Conservation (phyloP, 2,113 vertebrate genomes). For the Pangasianodon gigas region DNA sequence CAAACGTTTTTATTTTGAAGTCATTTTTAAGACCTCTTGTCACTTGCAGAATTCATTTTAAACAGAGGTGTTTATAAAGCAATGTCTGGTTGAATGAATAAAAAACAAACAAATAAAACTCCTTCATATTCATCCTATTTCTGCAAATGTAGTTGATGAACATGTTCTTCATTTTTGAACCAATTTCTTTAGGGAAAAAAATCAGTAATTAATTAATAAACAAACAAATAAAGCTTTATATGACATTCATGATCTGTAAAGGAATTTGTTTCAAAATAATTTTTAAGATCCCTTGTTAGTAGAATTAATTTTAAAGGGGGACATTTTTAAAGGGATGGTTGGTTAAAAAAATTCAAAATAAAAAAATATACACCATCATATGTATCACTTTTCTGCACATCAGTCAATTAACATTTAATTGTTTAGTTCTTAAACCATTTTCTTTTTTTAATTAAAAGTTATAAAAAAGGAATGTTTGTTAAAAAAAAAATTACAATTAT, state of each 20-base stretch:
- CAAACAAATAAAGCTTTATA: neutral
- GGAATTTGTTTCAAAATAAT: neutral
- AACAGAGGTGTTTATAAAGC: no score
- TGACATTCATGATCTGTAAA: neutral
- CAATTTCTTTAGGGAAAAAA: neutral
- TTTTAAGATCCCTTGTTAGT: neutral
- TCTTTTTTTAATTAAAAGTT: no score
- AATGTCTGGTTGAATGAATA: no score
- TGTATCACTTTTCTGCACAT: neutral
- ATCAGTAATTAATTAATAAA: neutral
- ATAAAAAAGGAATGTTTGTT: no score
- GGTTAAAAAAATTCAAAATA: neutral
- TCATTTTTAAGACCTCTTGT: neutral
- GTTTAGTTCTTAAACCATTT: no score
- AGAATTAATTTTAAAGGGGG: neutral
- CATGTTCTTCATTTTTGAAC: neutral
- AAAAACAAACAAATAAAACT: neutral
- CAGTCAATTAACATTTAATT: neutral
- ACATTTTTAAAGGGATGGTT: neutral
- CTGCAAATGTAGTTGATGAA: neutral
- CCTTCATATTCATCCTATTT: neutral
- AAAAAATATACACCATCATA: neutral
- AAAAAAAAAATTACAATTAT: no score
- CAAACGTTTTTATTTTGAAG: neutral
- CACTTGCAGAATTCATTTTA: neutral